Conservation (phyloP, 1,140 invertebrate genomes). For the Anastatus disparis region DNA sequence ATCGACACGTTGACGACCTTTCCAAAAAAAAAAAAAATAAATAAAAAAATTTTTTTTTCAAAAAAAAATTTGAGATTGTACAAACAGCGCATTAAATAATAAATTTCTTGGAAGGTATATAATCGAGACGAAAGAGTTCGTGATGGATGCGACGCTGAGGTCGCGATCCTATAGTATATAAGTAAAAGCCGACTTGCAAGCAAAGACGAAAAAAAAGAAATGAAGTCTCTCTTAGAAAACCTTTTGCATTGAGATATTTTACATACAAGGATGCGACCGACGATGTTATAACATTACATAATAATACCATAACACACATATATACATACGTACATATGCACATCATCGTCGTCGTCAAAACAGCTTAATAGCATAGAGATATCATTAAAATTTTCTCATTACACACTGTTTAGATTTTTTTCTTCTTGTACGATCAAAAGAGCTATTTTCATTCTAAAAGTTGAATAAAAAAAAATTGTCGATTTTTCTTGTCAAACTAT, state of each 20-base stretch:
- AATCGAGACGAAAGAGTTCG: slow-evolving; percentile 5
- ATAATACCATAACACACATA: too few relatives aligned
- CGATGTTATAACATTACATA: not conserved
- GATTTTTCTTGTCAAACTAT: too few relatives aligned
- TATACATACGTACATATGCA: too few relatives aligned
- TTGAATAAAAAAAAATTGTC: not conserved
- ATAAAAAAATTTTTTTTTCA: too few relatives aligned
- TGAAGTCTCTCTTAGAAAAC: not conserved
- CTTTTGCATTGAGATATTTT: not conserved
- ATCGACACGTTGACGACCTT: not conserved
- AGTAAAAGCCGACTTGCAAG: not conserved
- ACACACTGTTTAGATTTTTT: not conserved
- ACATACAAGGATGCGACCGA: slow-evolving; percentile 10
- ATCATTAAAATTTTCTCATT: slow-evolving; percentile 2
- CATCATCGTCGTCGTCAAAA: too few relatives aligned
- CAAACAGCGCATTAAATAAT: not conserved
- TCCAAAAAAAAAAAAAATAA: not conserved
- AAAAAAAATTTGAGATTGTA: not conserved
- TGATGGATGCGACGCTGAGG: not conserved
- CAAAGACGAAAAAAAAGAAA: too few relatives aligned
- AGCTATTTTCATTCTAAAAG: too few relatives aligned
- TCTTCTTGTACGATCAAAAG: too few relatives aligned
- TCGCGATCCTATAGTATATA: too few relatives aligned
- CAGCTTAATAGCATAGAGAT: not conserved
- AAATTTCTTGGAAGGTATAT: slow-evolving; percentile 8